Evolutionary conservation across 2,888 invertebrate species (phyloP), one percentile per base, ranked within the genome.

Genomic region (Myopa testacea): DNA sequence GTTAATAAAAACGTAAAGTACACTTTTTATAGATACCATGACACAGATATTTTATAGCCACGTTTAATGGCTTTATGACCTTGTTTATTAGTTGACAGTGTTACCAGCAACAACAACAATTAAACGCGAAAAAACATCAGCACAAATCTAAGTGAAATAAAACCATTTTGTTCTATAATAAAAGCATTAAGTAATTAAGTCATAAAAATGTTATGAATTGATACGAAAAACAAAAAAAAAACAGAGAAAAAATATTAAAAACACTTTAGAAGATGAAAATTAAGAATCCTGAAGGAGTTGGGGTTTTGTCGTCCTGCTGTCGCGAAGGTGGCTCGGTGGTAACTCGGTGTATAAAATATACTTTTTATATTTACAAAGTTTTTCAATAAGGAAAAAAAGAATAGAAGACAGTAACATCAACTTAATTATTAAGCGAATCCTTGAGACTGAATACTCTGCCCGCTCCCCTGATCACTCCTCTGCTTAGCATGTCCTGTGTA

Each of bases 141-240:
- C n/a, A n/a, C 40, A 50, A 45, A 40, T 68, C 45, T 68, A 45
- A 40, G 4, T 68, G 5, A 26, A 68, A 45, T 68, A 60, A 72
- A 55, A 55, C 65, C 4, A 65, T 38, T 67, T 67, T 60, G 45
- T 55, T 14, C 19, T 71, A 52, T 67, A 75, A 75, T 75, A 65
- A 75, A 67, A n/a, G 75, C 75, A 75, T 75, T 75, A 75, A 67
- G 75, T 75, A 75, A 75, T 75, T 75, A 75, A 75, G 75, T 67
- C 75, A 67, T 67, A 75, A 75, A 75, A 75, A 75, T n/a, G 34
- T 10, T 52, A 50, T 50, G 50, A 63, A 74, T 63, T 74, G 65
- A 63, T 16, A 26, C 37, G n/a, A 63, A 58, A 71, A 55, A 55
- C 4, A 12, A 40, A 14, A 37, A 37, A 40, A 38, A 68, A 4